Evolutionary conservation across 2,888 invertebrate genomes (phyloP).

Genomic region (Drosophila cracens): DNA sequence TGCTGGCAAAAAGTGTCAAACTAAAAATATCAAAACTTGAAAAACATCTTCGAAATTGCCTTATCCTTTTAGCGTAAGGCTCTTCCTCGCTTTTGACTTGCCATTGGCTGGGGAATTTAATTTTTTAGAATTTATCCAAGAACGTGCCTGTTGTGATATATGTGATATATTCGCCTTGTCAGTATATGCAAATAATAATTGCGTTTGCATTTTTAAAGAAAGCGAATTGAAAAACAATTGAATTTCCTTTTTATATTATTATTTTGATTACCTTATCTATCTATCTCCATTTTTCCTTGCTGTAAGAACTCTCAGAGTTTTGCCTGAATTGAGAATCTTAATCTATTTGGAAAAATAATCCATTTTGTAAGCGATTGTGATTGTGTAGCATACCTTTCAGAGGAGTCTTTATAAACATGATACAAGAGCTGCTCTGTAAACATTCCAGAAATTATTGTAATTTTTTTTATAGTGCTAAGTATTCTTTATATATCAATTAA

Average conservation of each 20-base stretch:
- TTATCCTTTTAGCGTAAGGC: slow-evolving; percentile 6
- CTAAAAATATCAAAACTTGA: background rate
- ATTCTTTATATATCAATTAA: slow-evolving; percentile 16
- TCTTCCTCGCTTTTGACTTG: slow-evolving; percentile 37
- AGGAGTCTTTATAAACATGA: background rate
- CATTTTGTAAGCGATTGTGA: background rate
- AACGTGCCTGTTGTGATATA: slow-evolving; percentile 32
- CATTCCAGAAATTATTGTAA: background rate
- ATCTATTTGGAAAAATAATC: background rate
- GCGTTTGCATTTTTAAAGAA: slow-evolving; percentile 5
- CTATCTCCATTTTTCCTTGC: background rate
- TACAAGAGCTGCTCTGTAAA: no score
- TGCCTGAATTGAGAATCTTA: background rate
- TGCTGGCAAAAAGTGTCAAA: slow-evolving; percentile 36
- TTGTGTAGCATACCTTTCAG: slow-evolving; percentile 5
- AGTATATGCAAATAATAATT: slow-evolving; percentile 12
- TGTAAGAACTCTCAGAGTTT: background rate
- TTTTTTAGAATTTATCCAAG: slow-evolving; percentile 53
- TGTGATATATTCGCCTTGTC: background rate
- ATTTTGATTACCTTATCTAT: background rate
- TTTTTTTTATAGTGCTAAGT: background rate
- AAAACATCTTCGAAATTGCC: slow-evolving; percentile 24
- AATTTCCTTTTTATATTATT: background rate
- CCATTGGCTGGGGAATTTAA: slow-evolving; percentile 47
- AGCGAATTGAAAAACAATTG: background rate